Evolutionary conservation across 2,888 invertebrate species (phyloP).

Genomic region (Megastigmus dorsalis): DNA sequence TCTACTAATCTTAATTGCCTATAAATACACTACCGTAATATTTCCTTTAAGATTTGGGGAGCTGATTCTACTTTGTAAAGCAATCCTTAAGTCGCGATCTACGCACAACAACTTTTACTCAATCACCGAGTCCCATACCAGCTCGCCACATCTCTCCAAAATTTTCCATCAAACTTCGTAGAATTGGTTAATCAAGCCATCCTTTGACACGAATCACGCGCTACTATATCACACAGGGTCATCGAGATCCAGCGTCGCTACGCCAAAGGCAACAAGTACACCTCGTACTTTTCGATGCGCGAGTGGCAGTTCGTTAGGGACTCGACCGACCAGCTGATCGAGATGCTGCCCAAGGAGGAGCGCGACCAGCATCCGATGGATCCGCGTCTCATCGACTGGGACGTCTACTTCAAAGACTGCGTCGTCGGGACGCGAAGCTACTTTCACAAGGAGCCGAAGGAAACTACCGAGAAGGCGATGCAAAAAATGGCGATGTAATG

Average conservation of each 20-base stretch:
- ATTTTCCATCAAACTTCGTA: too few species aligned
- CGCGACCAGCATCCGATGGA: constrained; percentile 75
- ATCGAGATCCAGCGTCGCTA: constrained; percentile 75
- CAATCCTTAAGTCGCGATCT: too few species aligned
- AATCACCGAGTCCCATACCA: neutral
- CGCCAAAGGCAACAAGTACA: constrained; percentile 73
- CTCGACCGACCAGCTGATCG: constrained; percentile 67
- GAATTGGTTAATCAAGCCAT: too few species aligned
- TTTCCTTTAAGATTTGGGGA: too few species aligned
- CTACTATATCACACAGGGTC: too few species aligned
- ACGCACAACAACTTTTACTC: neutral
- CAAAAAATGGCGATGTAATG: constrained; percentile 57
- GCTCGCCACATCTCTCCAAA: neutral
- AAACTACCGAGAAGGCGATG: constrained; percentile 55
- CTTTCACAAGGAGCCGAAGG: constrained; percentile 75
- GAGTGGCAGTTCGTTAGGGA: constrained; percentile 75
- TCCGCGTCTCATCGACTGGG: constrained; percentile 75
- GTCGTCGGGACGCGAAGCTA: constrained; percentile 76
- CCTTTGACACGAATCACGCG: too few species aligned
- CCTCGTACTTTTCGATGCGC: constrained; percentile 76
- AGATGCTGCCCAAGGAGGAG: constrained; percentile 65
- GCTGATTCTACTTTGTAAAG: too few species aligned
- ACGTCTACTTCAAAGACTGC: constrained; percentile 75
- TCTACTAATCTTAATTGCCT: too few species aligned
- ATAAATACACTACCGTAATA: too few species aligned